Percentiles rank a stretch among this genome's conserved stretches.
Evolutionary conservation across 2,888 invertebrate species (phyloP).

Genomic region (Drosophila fulvimacula): DNA sequence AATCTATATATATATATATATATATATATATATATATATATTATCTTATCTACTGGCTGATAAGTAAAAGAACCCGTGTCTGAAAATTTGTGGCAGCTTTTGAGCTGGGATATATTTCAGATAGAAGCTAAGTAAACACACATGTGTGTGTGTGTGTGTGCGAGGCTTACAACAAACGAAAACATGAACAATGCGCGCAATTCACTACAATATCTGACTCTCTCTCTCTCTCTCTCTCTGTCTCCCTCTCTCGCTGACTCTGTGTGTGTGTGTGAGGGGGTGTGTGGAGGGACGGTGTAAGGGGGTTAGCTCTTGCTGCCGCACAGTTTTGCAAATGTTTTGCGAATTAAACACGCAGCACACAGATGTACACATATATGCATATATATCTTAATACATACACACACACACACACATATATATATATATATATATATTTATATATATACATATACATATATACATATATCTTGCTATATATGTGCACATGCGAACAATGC

Average conservation of each 20-base stretch:
- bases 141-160: conserved; percentile 28
- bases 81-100: conserved; percentile 29
- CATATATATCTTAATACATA: background rate
- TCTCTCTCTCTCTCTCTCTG: background rate
- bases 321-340: conserved; percentile 56
- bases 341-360: conserved; percentile 75
- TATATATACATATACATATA: background rate
- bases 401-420: background rate
- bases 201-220: conserved; percentile 62
- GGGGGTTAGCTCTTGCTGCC: conserved; percentile 33
- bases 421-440: background rate
- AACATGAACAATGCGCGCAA: conserved; percentile 71
- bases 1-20: conserved; percentile 17
- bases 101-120: conserved; percentile 26
- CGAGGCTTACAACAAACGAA: conserved; percentile 37
- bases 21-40: background rate
- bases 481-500: conserved; percentile 63
- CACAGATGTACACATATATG: conserved; percentile 17
- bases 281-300: too few relatives aligned
- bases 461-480: conserved; percentile 3
- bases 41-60: conserved; percentile 46
- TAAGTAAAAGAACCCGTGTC: conserved; percentile 26
- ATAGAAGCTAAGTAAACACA: conserved; percentile 29
- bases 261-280: conserved; percentile 4
- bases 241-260: background rate